Base-by-base conservation (phyloP, 2,888 invertebrate genomes). In the Drosophila rubida region DNA sequence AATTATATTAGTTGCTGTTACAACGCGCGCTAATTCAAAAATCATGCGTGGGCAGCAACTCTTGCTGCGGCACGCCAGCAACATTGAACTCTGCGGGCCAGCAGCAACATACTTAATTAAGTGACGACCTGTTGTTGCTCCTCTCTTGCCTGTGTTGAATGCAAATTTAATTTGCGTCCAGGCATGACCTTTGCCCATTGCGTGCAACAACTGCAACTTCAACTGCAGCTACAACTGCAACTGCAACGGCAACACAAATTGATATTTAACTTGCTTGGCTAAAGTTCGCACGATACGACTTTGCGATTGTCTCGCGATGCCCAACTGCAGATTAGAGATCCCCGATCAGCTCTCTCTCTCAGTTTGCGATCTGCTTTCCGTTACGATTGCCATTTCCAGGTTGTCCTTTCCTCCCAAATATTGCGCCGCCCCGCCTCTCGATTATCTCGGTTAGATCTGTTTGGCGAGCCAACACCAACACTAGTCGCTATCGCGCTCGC, bases 1-100 rank as follows among this genome's bases (percentile, higher is more conserved):
- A 84, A 85, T 84, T 84, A 84, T 85, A 84, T 84, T 79, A 84
- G 83, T 80, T 85, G 77, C 69, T 79, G 53, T 75, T 79, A 84
- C 85, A 79, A 59, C 74, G 84, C 68, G 72, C 80, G 87, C 87
- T 89, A 90, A 90, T 89, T 90, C 88, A 87, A 88, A 90, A 90
- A 89, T 89, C 85, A 88, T 86, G 90, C 89, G 90, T 90, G 90
- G 90, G 90, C 88, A 84, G 87, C 77, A 48, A 45, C 39, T 30
- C 50, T 51, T 39, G 27, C 58, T 25, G 27, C 54, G 68, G 68
- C 75, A 75, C 59, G 64, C 64, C 64, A 75, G 74, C 74, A 75
- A 75, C 75, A 74, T 67, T 75, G 75, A 62, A 75, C 75, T 71
- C 75, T 46, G 39, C 42, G 50, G 22, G 60, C 72, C 63, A 71